Conservation (phyloP, 2,888 invertebrate genomes). For the Vesta saturnalis region DNA sequence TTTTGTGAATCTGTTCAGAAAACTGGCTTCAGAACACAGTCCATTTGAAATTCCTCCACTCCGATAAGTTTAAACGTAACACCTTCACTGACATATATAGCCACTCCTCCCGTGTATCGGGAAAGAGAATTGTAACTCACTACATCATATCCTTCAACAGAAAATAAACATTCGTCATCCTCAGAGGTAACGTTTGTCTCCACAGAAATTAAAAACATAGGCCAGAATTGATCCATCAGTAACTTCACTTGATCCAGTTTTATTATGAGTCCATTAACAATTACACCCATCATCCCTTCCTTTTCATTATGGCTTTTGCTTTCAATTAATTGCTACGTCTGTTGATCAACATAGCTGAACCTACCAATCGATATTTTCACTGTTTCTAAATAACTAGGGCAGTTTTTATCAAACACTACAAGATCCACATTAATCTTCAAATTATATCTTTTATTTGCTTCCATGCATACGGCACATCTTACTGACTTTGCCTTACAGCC, state of each 20-base stretch:
- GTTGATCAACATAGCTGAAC: background rate
- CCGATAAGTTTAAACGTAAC: background rate
- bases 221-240: background rate
- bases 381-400: background rate
- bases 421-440: background rate
- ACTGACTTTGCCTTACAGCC: no score
- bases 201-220: background rate
- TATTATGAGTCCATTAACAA: no score
- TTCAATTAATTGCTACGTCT: no score
- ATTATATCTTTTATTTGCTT: no score
- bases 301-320: no score
- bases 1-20: no score
- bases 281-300: no score
- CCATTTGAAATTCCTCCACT: background rate
- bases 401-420: background rate
- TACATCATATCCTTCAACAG: background rate
- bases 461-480: no score
- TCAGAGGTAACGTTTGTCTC: background rate
- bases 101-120: background rate
- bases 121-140: background rate
- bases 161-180: slow-evolving; percentile 2
- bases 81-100: background rate
- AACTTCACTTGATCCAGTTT: background rate
- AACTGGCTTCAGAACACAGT: no score
- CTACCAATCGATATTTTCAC: background rate